Conservation (phyloP, 1,140 invertebrate genomes). For the Zaprionus nigranus region DNA sequence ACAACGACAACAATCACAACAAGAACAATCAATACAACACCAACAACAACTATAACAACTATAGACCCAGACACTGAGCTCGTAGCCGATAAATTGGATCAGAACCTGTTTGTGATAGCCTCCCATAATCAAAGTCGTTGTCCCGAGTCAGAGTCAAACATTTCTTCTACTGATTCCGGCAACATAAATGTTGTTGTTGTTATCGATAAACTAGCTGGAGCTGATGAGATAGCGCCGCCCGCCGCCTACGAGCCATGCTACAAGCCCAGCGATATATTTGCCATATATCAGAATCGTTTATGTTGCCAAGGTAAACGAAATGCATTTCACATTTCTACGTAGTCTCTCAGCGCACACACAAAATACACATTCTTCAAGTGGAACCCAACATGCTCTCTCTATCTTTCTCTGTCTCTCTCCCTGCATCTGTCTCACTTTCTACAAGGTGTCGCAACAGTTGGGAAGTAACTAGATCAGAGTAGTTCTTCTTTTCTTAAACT, state of each 20-base stretch:
- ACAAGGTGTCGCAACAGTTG: conserved; percentile 7
- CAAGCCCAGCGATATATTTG: conserved; percentile 80
- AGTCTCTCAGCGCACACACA: conserved; percentile 30
- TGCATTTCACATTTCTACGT: conserved; percentile 49
- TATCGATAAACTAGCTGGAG: conserved; percentile 47
- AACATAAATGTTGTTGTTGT: conserved; percentile 23
- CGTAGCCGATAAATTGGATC: conserved; percentile 60
- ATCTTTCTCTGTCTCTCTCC: conserved; percentile 17
- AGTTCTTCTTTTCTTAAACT: too few species aligned
- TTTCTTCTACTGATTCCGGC: conserved; percentile 38
- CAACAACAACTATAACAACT: conserved; percentile 29
- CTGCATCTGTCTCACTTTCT: conserved; percentile 24
- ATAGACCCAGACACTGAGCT: conserved; percentile 41
- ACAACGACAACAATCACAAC: conserved; percentile 11
- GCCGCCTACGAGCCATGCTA: conserved; percentile 78
- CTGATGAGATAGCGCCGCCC: conserved; percentile 28
- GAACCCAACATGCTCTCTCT: too few species aligned
- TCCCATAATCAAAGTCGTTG: conserved; percentile 65
- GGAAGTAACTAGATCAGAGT: too few species aligned
- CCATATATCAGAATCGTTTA: conserved; percentile 83
- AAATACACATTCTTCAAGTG: conserved; percentile 8
- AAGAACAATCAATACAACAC: conserved; percentile 7
- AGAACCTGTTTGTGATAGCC: conserved; percentile 72
- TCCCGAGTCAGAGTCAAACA: conserved; percentile 45
- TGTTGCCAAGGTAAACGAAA: conserved; percentile 82